Evolutionary conservation across 2,113 vertebrate genomes (phyloP), one percentile per base, ranked within the genome.

Genomic region (Callaeas wilsoni): DNA sequence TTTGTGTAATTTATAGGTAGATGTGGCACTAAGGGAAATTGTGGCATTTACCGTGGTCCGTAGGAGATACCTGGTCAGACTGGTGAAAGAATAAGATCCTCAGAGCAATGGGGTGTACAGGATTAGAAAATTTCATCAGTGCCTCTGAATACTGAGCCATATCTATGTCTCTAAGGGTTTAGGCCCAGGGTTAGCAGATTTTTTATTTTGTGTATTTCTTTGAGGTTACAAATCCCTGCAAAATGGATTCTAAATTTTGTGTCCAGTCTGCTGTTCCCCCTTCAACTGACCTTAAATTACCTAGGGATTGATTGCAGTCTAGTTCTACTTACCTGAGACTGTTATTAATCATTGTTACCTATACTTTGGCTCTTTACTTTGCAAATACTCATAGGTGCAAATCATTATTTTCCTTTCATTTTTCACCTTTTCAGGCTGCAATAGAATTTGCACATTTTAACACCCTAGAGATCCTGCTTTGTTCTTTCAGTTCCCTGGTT

Each of bases 1-100:
- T 93, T 59, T 62, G 32, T 79, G 35, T 84, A 83, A 96, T 93
- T 77, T 95, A 85, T 87, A 63, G 27, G 79, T 82, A 79, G 60
- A 64, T 79, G 79, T 44, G 73, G 76, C 85, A 83, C 65, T 93
- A 91, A 77, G 25, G 59, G 44, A 78, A 89, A 75, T 47, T 13
- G 49, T 63, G 57, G 33, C 41, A 25, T 80, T 93, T 85, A 17
- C 46, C 4, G 2, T 46, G 26, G 15, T 78, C 33, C 1, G 1
- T 15, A 41, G 62, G 32, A 52, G 71, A 64, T 71, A 63, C 21
- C 44, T 49, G 47, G 27, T 87, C 39, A 86, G 55, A 33, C 46
- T 88, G 53, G 32, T 12, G 20, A 56, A 85, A 64, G 16, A 85
- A 52, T 47, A 78, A 73, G 46, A 8, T 85, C 78, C 37, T 92